Evolutionary conservation across 2,888 invertebrate genomes (phyloP).

Genomic region (Drosophila quinaria): DNA sequence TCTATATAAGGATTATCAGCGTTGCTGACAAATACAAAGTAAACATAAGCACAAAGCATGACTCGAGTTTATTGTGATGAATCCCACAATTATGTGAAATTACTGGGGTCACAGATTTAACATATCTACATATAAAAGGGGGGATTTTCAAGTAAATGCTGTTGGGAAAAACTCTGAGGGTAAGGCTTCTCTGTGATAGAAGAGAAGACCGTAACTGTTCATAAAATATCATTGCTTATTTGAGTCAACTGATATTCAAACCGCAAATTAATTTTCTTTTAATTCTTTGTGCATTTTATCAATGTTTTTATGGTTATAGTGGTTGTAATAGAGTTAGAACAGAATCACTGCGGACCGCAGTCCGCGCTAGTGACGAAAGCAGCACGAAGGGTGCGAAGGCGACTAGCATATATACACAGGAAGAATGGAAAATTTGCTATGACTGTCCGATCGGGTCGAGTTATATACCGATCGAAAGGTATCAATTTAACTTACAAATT

Average conservation of each 20-base stretch:
- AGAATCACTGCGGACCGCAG: no score
- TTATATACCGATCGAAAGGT: no score
- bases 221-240: not conserved
- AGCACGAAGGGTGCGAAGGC: no score
- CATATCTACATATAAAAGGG: not conserved
- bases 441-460: no score
- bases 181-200: no score
- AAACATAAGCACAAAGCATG: not conserved
- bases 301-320: not conserved
- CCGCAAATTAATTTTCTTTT: not conserved
- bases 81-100: not conserved
- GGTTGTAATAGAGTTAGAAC: not conserved
- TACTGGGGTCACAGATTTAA: not conserved
- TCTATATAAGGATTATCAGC: not conserved
- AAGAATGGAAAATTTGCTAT: no score
- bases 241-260: not conserved
- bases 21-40: not conserved
- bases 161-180: not conserved
- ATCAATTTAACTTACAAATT: no score
- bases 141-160: no score
- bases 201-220: no score
- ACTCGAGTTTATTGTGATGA: not conserved
- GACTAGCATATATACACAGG: no score
- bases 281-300: no score
- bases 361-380: no score